Percentiles rank a stretch among this genome's conserved stretches.
Evolutionary conservation across 2,888 invertebrate species (phyloP).

Genomic region (Drosophila macrospina): DNA sequence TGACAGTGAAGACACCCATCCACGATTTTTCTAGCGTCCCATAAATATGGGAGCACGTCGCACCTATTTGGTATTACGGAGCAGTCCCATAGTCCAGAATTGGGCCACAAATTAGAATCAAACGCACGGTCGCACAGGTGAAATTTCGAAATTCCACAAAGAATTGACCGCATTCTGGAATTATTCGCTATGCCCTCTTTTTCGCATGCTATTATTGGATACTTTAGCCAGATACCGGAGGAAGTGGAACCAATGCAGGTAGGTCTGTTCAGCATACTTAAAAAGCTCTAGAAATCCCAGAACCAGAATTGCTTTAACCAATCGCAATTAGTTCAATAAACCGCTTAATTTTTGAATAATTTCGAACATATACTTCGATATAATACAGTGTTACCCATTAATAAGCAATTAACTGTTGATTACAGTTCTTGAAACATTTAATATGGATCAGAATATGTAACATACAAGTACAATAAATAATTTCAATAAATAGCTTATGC

Average conservation of each 20-base stretch:
- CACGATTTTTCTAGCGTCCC: slow-evolving; percentile 27
- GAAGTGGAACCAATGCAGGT: slow-evolving; percentile 12
- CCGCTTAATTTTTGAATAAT: neutral
- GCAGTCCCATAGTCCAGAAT: slow-evolving; percentile 58
- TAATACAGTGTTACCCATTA: neutral
- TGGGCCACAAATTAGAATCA: slow-evolving; percentile 72
- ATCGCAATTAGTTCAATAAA: neutral
- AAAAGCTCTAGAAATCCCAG: neutral
- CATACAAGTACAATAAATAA: slow-evolving; percentile 67
- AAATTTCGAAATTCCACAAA: slow-evolving; percentile 66
- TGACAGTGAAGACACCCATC: slow-evolving; percentile 22
- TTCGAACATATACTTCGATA: no score
- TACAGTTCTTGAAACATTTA: slow-evolving; percentile 38
- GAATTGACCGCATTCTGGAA: slow-evolving; percentile 69
- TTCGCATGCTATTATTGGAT: slow-evolving; percentile 13
- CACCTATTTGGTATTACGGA: slow-evolving; percentile 72
- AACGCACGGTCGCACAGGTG: slow-evolving; percentile 63
- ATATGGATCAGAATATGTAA: slow-evolving; percentile 50
- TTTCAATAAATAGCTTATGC: slow-evolving; percentile 70
- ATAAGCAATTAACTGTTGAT: neutral
- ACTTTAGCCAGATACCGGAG: neutral
- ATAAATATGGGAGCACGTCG: slow-evolving; percentile 52
- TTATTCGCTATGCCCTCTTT: slow-evolving; percentile 20
- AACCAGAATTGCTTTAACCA: neutral
- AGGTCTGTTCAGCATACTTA: neutral